Evolutionary conservation across 1,140 invertebrate genomes (phyloP), one percentile per base, ranked within the genome.

Genomic region (Meloidogyne floridensis): DNA sequence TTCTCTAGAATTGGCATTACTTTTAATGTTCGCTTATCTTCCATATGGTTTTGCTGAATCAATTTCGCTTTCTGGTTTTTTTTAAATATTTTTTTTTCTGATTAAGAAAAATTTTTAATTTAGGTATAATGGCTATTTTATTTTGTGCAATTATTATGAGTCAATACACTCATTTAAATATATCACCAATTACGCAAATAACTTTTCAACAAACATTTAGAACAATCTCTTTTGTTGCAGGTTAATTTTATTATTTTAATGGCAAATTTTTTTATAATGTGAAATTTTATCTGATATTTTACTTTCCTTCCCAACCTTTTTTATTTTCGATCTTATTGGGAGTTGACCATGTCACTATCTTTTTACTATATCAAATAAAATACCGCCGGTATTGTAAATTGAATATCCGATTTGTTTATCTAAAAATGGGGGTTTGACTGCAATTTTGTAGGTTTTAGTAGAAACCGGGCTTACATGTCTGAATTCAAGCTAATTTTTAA

Each of bases 111-210:
- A n/a, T 72, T 82, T 76, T 47, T 7, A 79, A 88, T 92, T 83
- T 91, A 94, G 95, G 96, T 81, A 99, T 99, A 70, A 99, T 99
- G 97, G 96, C 97, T 15, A 99, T 99, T 87, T 91, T 99, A 81
- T 98, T 98, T 90, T 97, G 96, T 92, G 97, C 97, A 3, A 96
- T 99, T 89, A 96, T 98, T 0, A 99, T 99, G 97, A 98, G 96
- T 0, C 97, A 99, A 91, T 99, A 99, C 88, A 98, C 97, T 18
- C 97, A 99, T 92, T 96, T 95, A 87, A 99, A 99, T 91, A 91
- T 99, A 15, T 98, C 97, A 2, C 97, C 97, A 20, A 94, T 99
- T 5, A 97, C 97, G 13, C 97, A 99, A 92, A 97, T 99, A 9
- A 98, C 97, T 3, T 97, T 99, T 94, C 96, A 98, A 90, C 96